Base-by-base conservation (phyloP, 2,797 vertebrate genomes). In the Falco biarmicus region DNA sequence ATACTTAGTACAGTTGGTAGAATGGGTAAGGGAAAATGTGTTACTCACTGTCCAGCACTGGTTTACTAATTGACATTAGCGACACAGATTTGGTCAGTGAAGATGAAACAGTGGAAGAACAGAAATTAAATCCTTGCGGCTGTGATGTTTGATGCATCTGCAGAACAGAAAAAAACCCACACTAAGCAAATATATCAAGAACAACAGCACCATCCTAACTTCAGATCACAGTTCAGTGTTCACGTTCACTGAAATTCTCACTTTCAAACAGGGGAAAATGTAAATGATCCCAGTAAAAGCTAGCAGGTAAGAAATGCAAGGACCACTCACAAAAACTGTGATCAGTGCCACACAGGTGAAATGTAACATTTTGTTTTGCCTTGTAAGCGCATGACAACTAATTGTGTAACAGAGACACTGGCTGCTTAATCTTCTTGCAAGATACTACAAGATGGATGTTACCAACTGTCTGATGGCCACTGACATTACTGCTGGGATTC, bases 81-180 rank as follows among this genome's bases (percentile, higher is more conserved):
- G 99, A 99, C 91, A 99, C 98, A 31, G 99, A 99, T 97, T 99
- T 99, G 74, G 98, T 99, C 97, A 99, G 98, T 3, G 99, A 98
- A 93, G 99, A 98, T 86, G 98, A 96, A 91, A 97, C 91, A 63
- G 97, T 56, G 21, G 98, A 98, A 95, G 98, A 97, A 41, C 98
- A 98, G 92, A 98, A 98, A 97, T 97, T 98, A 97, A 98, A 98
- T 86, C 98, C 97, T 94, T 98, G 97, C 1, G 98, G 98, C 22
- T 98, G 98, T 8, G 98, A 98, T 32, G 98, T 97, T 73, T 98
- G 98, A 39, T 95, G 98, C 47, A 97, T 98, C 99, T 99, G 96
- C 32, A 94, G 93, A 89, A 83, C 13, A 96, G 68, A 91, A 94
- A 74, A 98, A 21, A 91, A 92, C 91, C 7, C 74, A 93, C 31